phyloP scores from a whole-genome alignment of 2,888 invertebrate species.

The Nemapogon koenigi region DNA sequence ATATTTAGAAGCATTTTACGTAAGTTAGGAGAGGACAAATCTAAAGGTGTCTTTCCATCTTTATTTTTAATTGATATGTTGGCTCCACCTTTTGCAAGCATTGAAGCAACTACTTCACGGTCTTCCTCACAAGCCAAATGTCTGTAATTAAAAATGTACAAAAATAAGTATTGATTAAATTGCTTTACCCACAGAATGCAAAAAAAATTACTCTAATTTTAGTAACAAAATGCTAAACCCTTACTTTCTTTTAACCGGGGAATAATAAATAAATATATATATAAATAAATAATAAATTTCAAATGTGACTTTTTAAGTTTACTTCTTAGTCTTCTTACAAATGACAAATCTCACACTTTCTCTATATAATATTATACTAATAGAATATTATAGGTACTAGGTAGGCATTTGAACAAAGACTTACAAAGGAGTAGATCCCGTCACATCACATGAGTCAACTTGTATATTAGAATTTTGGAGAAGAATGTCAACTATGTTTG shows the following conservation, averaged over 20 bases:
- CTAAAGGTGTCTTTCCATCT: slow-evolving; percentile 70
- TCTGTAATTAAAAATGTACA: slow-evolving; percentile 33
- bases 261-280: no score
- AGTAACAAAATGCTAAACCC: no score
- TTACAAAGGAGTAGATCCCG: slow-evolving; percentile 80
- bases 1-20: slow-evolving; percentile 19
- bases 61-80: slow-evolving; percentile 66
- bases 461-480: slow-evolving; percentile 59
- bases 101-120: slow-evolving; percentile 68
- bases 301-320: no score
- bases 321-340: no score
- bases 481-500: slow-evolving; percentile 70
- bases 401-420: no score
- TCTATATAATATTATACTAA: no score
- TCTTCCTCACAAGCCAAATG: slow-evolving; percentile 86
- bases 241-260: no score
- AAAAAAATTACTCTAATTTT: background rate
- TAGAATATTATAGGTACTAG: slow-evolving; percentile 28
- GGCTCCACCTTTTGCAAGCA: slow-evolving; percentile 72
- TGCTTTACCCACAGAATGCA: background rate
- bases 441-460: slow-evolving; percentile 69
- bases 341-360: no score
- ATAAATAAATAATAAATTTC: no score
- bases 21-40: slow-evolving; percentile 55
- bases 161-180: background rate